Base-by-base conservation (phyloP, 1,140 invertebrate genomes). In the Meloidogyne exigua region DNA sequence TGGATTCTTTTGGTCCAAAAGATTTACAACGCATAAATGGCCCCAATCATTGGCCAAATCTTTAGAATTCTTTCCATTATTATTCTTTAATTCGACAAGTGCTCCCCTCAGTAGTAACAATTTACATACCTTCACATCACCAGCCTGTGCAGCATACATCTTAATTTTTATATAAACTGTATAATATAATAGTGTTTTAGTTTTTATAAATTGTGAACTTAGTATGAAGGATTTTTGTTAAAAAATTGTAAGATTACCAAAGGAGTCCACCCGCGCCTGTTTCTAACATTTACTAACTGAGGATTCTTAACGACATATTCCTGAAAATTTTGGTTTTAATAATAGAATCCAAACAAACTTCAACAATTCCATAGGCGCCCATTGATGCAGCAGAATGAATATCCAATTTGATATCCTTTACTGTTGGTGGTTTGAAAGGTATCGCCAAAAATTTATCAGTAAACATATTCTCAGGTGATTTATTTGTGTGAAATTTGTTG, bases 101-200 rank as follows among this genome's bases (percentile, higher is more conserved):
- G 70, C 70, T 28, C 70, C 70, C 18, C 62, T 28, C 9, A 62
- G 7, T 12, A 72, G 44, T 15, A 72, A 28, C 21, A 72, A 15
- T 13, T 72, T 44, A n/a, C 70, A 72, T 0, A 72, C 39, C 10
- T 72, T 18, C 23, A 44, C n/a, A 26, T 72, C 63, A 26, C 70
- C 70, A 44, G 44, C 28, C 13, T 72, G 70, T 28, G 70, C 70
- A 18, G 70, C 70, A 62, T 72, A 72, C 70, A 72, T 72, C 28
- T 32, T 32, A 32, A 32, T 32, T 32, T 32, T 32, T 32, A 3
- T 32, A 32, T 32, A 32, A 32, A 32, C 28, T 32, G 7, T 32
- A n/a, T n/a, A n/a, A n/a, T n/a, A n/a, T n/a, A n/a, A n/a, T n/a
- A n/a, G n/a, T n/a, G n/a, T n/a, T n/a, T n/a, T n/a, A n/a, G n/a